A percentile compares a stretch with the other conserved stretches of the same genome.
phyloP scores from a whole-genome alignment of 2,888 invertebrate species.

The Xestia sexstrigata region DNA sequence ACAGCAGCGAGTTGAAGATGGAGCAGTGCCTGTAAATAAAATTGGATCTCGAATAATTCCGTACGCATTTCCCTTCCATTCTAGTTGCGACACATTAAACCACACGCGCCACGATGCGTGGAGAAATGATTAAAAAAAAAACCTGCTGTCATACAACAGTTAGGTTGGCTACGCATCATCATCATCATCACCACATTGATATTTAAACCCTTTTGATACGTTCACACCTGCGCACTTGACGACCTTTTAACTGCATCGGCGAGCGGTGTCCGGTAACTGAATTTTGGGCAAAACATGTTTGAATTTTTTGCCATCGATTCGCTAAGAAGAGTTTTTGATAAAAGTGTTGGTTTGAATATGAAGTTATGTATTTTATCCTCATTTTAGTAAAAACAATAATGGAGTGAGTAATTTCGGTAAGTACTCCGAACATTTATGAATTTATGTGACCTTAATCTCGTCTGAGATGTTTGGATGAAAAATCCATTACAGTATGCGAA shows the following conservation, averaged over 20 bases:
- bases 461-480: slow-evolving; percentile 4
- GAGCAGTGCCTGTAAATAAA: slow-evolving; percentile 73
- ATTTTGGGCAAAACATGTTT: neutral
- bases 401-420: neutral
- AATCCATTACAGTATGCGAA: slow-evolving; percentile 24
- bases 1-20: slow-evolving; percentile 73
- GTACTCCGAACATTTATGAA: neutral
- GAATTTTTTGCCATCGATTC: neutral
- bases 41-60: neutral
- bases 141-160: neutral
- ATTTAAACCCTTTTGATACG: neutral
- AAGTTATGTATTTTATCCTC: neutral
- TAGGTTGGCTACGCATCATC: neutral
- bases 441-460: neutral
- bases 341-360: neutral
- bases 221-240: neutral
- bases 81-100: neutral
- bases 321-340: neutral
- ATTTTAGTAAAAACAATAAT: neutral
- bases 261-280: neutral
- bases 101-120: neutral
- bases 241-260: neutral
- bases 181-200: too few relatives aligned
- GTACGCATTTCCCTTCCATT: neutral
- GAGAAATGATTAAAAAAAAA: neutral